These are phyloP conservation scores for Eurosta solidaginis DNA, from an alignment of 1,140 invertebrate species.

Conservation along the genomic window DNA sequence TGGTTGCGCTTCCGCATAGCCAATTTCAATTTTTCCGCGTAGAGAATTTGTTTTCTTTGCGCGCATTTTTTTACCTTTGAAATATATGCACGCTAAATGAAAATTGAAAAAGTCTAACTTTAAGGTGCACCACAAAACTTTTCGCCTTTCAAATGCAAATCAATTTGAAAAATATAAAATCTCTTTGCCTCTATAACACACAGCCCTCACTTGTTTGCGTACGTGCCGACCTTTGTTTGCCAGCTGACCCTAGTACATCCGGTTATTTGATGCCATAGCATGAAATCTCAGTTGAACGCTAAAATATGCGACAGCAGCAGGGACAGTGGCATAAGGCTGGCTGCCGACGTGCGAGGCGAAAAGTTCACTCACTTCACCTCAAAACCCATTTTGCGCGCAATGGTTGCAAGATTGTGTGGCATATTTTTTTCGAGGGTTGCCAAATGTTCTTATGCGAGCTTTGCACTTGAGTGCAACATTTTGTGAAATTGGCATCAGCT, in stretches of 20 bases:
- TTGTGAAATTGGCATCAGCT: too few relatives aligned
- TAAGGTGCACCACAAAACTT: neutral
- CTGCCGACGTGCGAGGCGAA: neutral
- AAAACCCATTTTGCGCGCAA: slow-evolving; percentile 3
- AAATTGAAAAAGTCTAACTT: neutral
- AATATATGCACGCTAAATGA: neutral
- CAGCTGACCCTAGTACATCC: slow-evolving; percentile 11
- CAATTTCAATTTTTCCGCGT: neutral
- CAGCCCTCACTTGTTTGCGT: neutral
- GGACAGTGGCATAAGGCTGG: neutral
- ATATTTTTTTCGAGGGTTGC: neutral
- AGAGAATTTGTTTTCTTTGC: neutral
- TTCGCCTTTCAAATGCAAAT: neutral
- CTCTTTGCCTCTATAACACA: neutral
- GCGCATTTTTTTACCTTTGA: neutral
- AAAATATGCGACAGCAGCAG: neutral
- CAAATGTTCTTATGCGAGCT: neutral
- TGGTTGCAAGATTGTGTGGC: neutral
- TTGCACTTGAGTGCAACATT: too few relatives aligned
- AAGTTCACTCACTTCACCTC: slow-evolving; percentile 22
- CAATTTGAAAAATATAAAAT: neutral
- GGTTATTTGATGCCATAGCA: neutral
- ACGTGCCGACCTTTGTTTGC: slow-evolving; percentile 18
- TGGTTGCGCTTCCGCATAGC: slow-evolving; percentile 15
- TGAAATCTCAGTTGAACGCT: neutral